A percentile compares a stretch with the other conserved stretches of the same genome.
Evolutionary conservation across 2,797 vertebrate species (phyloP).

Genomic region (Vespertilio murinus): DNA sequence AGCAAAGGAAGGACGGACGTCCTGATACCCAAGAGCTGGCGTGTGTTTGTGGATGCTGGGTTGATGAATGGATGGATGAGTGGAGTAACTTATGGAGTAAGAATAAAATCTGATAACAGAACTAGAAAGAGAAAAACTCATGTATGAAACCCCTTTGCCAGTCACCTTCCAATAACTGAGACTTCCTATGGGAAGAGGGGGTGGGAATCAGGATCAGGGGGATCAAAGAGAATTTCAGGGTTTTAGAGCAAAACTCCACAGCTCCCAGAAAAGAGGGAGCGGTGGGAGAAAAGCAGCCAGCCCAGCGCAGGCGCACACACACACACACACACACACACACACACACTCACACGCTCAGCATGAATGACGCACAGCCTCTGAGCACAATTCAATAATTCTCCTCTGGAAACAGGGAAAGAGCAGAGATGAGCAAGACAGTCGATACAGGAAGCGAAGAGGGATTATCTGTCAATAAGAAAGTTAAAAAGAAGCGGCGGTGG

Average conservation of each 20-base stretch:
- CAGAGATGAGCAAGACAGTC: conserved; percentile 55
- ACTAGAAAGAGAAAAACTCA: background rate
- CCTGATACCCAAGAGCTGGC: background rate
- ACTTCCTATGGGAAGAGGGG: background rate
- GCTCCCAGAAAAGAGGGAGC: background rate
- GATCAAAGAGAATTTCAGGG: conserved; percentile 38
- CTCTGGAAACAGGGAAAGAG: conserved; percentile 56
- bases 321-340: background rate
- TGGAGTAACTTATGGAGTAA: background rate
- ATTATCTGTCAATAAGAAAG: background rate
- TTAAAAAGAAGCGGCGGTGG: background rate
- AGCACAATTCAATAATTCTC: conserved; percentile 68
- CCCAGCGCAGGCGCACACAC: background rate
- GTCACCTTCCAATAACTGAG: background rate
- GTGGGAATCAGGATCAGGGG: background rate
- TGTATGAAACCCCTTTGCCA: background rate
- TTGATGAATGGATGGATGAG: background rate
- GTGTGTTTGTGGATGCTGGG: background rate
- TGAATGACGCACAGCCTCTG: conserved; percentile 59
- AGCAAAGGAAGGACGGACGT: background rate
- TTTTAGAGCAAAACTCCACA: background rate
- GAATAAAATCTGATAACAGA: background rate
- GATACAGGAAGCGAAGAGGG: conserved; percentile 31
- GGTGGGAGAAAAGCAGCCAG: background rate
- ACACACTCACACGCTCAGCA: background rate